Percentiles rank a stretch among this genome's conserved stretches.
phyloP scores from a whole-genome alignment of 2,797 vertebrate genomes.

The Australoheros facetus region DNA sequence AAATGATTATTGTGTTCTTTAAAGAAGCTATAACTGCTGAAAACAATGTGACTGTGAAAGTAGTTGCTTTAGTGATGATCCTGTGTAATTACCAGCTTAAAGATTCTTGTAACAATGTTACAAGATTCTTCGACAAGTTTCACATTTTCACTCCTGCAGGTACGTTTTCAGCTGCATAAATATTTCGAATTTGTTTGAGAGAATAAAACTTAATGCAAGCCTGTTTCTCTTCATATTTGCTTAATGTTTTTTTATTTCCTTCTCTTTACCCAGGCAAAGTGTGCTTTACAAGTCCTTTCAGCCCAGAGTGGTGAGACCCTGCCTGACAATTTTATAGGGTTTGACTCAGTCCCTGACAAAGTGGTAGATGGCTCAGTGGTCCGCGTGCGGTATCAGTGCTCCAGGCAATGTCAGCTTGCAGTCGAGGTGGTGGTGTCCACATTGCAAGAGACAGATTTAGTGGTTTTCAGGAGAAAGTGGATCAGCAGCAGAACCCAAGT shows the following conservation, averaged over 20 bases:
- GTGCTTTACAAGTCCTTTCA: conserved; percentile 72
- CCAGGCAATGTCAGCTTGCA: conserved; percentile 83
- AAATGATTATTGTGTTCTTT: no score
- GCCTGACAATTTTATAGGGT: conserved; percentile 82
- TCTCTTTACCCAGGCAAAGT: conserved; percentile 72
- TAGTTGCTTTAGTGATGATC: background rate
- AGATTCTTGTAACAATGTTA: background rate
- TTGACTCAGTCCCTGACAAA: conserved; percentile 82
- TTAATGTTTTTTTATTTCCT: conserved; percentile 10
- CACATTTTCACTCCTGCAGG: background rate
- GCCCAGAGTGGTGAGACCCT: conserved; percentile 35
- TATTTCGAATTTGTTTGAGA: background rate
- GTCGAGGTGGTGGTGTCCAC: conserved; percentile 86
- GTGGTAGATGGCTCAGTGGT: conserved; percentile 81
- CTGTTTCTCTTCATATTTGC: background rate
- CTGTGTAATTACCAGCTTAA: background rate
- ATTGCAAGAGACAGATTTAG: conserved; percentile 78
- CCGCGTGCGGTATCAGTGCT: conserved; percentile 85
- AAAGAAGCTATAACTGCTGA: background rate
- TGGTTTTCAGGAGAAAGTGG: conserved; percentile 88
- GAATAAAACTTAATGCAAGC: background rate
- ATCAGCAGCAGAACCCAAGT: conserved; percentile 73
- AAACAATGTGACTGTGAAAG: background rate
- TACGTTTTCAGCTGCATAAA: background rate
- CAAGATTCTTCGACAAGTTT: background rate